phyloP scores from a whole-genome alignment of 2,113 vertebrate genomes.

The Eupsittula cactorum region DNA sequence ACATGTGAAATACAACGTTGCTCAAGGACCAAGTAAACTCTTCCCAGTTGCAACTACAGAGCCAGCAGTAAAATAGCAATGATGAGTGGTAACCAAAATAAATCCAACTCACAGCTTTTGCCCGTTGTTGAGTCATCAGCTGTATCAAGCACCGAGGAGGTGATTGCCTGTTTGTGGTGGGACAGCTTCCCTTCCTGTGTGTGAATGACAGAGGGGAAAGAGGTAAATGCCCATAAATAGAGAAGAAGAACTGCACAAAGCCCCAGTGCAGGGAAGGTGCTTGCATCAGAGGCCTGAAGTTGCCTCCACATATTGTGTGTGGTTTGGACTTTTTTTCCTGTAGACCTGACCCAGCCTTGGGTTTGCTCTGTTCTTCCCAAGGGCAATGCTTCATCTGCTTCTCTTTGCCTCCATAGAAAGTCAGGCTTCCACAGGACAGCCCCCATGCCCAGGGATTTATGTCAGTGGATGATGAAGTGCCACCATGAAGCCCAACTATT shows the following conservation, averaged over 20 bases:
- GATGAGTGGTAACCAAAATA: background rate
- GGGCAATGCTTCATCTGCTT: background rate
- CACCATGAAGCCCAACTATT: background rate
- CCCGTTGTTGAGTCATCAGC: background rate
- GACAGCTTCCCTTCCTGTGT: conserved; percentile 6
- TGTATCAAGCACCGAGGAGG: background rate
- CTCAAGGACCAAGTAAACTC: background rate
- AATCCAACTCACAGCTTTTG: conserved; percentile 61
- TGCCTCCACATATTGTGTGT: background rate
- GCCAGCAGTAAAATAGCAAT: background rate
- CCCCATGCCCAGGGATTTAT: background rate
- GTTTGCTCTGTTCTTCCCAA: background rate
- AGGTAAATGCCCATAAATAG: background rate
- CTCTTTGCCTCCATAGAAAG: background rate
- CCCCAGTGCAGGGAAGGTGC: rapidly evolving
- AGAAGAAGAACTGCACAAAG: background rate
- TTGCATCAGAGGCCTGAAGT: background rate
- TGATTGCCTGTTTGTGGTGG: background rate
- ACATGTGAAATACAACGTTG: rapidly evolving
- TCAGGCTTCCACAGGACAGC: background rate
- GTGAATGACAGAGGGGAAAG: background rate
- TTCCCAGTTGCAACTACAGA: background rate
- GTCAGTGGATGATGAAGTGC: background rate
- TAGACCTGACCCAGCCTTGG: background rate
- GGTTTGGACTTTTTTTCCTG: background rate